These are phyloP conservation scores for Thymelicus lineola DNA, from an alignment of 2,888 invertebrate species.

Conservation along the genomic window DNA sequence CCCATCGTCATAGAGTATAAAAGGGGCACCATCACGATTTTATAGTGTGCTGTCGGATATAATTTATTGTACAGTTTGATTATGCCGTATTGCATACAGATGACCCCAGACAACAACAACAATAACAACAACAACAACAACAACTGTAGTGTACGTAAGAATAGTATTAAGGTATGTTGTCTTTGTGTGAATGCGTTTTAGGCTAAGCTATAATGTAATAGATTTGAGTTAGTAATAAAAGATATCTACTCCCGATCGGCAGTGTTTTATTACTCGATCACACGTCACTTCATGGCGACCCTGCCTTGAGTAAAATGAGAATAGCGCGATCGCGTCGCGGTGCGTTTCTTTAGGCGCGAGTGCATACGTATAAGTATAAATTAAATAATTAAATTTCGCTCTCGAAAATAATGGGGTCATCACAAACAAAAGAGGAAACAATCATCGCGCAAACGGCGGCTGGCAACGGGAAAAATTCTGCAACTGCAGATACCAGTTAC, in stretches of 20 bases:
- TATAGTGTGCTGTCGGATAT: background rate
- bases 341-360: background rate
- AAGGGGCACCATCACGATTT: background rate
- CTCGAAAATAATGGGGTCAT: slow-evolving; percentile 8
- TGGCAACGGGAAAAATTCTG: slow-evolving; percentile 5
- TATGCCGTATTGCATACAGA: no score
- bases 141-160: no score
- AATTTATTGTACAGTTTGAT: no score
- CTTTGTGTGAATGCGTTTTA: no score
- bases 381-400: background rate
- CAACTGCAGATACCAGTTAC: slow-evolving; percentile 15
- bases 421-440: slow-evolving; percentile 10
- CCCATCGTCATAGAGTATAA: background rate
- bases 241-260: no score
- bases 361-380: background rate
- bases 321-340: slow-evolving; percentile 13
- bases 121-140: no score
- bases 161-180: no score
- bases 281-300: no score
- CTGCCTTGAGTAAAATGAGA: slow-evolving; percentile 6
- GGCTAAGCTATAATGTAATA: no score
- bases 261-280: no score
- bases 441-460: slow-evolving; percentile 17
- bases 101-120: no score
- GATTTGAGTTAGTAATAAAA: no score